Conservation (phyloP, 2,888 invertebrate species). For the Conus canariensis region DNA sequence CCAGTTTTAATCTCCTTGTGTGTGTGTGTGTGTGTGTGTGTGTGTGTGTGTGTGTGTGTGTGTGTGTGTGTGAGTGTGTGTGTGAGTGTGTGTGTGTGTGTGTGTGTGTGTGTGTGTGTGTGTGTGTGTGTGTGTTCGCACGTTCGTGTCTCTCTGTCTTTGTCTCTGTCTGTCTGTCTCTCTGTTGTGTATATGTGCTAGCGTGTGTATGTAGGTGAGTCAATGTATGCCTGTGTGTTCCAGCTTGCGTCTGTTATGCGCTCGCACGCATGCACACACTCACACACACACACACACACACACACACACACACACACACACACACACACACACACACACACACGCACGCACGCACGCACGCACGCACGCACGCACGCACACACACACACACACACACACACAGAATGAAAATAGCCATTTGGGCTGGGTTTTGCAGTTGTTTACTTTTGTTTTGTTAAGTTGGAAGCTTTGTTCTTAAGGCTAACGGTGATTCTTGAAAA, state of each 20-base stretch:
- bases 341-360: background rate
- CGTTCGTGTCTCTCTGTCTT: background rate
- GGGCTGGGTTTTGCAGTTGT: no score
- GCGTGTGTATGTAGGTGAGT: background rate
- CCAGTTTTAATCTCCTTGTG: background rate
- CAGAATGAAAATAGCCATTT: no score
- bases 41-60: slow-evolving; percentile 19
- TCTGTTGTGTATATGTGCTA: no score
- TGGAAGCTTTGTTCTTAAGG: no score
- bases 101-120: background rate
- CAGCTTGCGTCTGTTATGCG: background rate
- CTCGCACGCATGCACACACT: no score
- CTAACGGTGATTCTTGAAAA: no score
- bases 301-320: background rate
- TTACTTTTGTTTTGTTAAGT: no score
- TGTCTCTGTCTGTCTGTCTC: no score
- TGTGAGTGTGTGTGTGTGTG: slow-evolving; percentile 11
- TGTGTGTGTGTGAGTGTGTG: slow-evolving; percentile 20
- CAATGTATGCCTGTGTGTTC: slow-evolving; percentile 1
- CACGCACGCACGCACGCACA: no score
- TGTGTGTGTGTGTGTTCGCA: background rate
- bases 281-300: no score
- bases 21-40: slow-evolving; percentile 26
- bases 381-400: background rate
- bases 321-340: background rate